A percentile compares a stretch with the other conserved stretches of the same genome.
phyloP scores from a whole-genome alignment of 2,797 vertebrate species.

The Arnoldichthys spilopterus region DNA sequence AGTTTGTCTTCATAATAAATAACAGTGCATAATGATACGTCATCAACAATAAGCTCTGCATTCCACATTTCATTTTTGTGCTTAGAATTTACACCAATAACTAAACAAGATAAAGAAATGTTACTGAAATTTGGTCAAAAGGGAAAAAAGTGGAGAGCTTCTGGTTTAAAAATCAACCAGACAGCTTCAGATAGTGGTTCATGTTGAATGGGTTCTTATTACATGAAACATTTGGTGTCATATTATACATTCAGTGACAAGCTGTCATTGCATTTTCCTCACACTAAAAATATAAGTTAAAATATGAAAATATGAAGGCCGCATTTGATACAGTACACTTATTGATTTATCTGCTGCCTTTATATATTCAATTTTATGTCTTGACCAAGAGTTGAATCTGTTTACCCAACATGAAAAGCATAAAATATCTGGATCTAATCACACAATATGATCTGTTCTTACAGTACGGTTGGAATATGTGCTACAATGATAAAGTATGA shows the following conservation, averaged over 20 bases:
- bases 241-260: conserved; percentile 34
- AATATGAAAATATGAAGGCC: conserved; percentile 13
- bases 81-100: conserved; percentile 33
- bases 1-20: conserved; percentile 58
- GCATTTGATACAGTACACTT: conserved; percentile 30
- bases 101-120: not conserved
- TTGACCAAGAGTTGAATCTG: conserved; percentile 10
- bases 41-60: conserved; percentile 41
- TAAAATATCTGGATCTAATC: conserved; percentile 34
- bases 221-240: conserved; percentile 25
- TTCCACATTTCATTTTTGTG: conserved; percentile 41
- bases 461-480: conserved; percentile 49
- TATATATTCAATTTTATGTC: conserved; percentile 2
- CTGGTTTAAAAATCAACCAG: not conserved
- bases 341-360: conserved; percentile 11
- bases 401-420: not conserved
- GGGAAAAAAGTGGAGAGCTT: conserved; percentile 15
- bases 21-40: conserved; percentile 53
- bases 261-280: conserved; percentile 4
- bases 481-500: conserved; percentile 41
- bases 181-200: not conserved
- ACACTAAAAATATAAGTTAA: not conserved
- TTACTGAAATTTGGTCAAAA: not conserved
- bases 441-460: conserved; percentile 36
- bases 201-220: conserved; percentile 14